Base-by-base conservation (phyloP, 2,113 vertebrate species). In the Sardina pilchardus region DNA sequence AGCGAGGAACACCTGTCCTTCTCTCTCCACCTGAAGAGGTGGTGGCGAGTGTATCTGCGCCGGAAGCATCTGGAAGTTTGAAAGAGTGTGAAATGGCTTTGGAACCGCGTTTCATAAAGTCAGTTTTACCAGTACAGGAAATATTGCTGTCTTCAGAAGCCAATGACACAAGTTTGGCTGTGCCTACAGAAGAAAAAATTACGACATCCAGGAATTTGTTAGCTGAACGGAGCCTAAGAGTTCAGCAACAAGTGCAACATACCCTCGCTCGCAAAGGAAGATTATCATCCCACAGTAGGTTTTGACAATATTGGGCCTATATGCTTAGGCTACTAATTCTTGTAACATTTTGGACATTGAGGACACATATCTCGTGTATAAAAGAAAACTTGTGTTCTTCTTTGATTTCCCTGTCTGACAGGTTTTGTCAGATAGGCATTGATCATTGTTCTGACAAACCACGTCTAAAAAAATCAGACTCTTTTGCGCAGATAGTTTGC, bases 161-260 rank as follows among this genome's bases (percentile, higher is more conserved):
- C 86, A 81, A 84, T 0, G 93, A 95, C 91, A 87, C 91, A n/a
- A 95, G 91, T 4, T 88, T 95, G 85, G 94, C 93, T 83, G 26
- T 95, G 80, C 94, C 94, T 24, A 56, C 85, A 26, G 86, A 90
- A 63, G 89, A 82, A 2, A 43, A 0, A 1, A 16, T 86, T 0
- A 16, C 45, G 14, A 43, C 0, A 44, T 16, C 0, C 30, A 16
- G 0, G 82, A 47, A 0, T 43, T 82, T 0, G 47, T 0, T 36
- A 84, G 90, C 36, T 88, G 90, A 78, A 78, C 44, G 81, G 7
- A 90, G 86, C 24, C 86, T 83, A 30, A 91, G 94, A 0, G 92
- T 94, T 0, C 92, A 93, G 0, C 93, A 90, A 85, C 95, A 95
- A 88, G 94, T 96, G 14, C 93, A 93, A 89, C 92, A 95, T 81